Percentiles rank a stretch among this genome's conserved stretches.
Conservation (phyloP, 2,888 invertebrate genomes). For the Cremastobaeus sp. region DNA sequence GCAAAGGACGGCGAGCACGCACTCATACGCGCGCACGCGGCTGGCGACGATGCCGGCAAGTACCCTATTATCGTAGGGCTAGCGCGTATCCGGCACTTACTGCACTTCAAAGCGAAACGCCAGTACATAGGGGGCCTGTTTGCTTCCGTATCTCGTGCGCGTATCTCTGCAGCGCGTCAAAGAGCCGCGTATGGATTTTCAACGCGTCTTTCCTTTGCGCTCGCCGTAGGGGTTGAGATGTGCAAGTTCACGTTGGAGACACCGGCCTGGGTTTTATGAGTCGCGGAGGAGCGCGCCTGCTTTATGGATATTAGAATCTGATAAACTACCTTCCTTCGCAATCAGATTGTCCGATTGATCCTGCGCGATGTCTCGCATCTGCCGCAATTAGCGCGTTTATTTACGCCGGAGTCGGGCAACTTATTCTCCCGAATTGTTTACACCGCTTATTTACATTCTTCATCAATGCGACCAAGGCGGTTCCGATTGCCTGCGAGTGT, state of each 20-base stretch:
- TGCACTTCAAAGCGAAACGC: slow-evolving; percentile 61
- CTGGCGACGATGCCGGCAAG: slow-evolving; percentile 45
- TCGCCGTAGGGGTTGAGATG: slow-evolving; percentile 25
- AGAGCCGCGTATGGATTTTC: slow-evolving; percentile 49
- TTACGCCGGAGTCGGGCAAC: no score
- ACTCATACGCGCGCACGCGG: slow-evolving; percentile 34
- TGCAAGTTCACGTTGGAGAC: slow-evolving; percentile 15
- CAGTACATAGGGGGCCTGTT: slow-evolving; percentile 47
- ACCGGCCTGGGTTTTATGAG: slow-evolving; percentile 12
- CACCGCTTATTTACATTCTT: slow-evolving; percentile 29
- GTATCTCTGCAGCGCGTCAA: slow-evolving; percentile 52
- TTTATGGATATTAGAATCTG: no score
- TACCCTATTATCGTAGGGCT: slow-evolving; percentile 60
- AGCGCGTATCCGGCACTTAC: slow-evolving; percentile 61
- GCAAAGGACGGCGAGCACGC: slow-evolving; percentile 43
- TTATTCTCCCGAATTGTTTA: slow-evolving; percentile 8
- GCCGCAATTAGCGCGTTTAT: no score
- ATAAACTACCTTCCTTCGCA: no score
- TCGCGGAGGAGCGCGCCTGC: no score
- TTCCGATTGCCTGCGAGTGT: slow-evolving; percentile 13
- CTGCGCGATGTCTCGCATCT: no score
- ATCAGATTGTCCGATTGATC: no score
- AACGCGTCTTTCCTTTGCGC: slow-evolving; percentile 29
- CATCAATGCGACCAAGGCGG: slow-evolving; percentile 2
- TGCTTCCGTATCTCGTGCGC: slow-evolving; percentile 56